Evolutionary conservation across 2,888 invertebrate species (phyloP).

Genomic region (Polyommatus iphigenia): DNA sequence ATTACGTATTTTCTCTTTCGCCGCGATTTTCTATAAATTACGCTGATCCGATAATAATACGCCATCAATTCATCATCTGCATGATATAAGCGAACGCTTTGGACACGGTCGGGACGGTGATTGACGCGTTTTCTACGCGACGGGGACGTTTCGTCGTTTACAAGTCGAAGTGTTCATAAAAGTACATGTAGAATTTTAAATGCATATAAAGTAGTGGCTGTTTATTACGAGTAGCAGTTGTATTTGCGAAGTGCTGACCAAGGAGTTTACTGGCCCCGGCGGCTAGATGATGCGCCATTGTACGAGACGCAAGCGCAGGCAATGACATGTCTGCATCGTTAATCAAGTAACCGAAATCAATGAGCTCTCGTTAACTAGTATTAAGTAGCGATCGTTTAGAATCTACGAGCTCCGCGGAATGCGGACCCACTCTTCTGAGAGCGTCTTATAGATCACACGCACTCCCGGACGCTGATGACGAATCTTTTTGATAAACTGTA

Average conservation of each 20-base stretch:
- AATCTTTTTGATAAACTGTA: neutral
- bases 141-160: neutral
- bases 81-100: conserved; percentile 8
- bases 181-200: neutral
- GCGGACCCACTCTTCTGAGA: neutral
- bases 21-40: conserved; percentile 13
- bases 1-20: conserved; percentile 28
- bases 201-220: neutral
- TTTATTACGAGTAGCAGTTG: neutral
- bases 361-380: neutral
- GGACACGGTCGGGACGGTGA: neutral
- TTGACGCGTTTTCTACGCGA: conserved; percentile 8
- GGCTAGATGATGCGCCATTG: neutral
- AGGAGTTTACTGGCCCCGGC: neutral
- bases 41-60: conserved; percentile 8
- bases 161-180: neutral
- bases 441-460: neutral
- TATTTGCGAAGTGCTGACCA: no score
- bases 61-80: conserved; percentile 18
- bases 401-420: neutral
- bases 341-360: neutral
- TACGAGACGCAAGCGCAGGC: neutral
- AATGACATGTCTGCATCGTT: neutral
- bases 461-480: neutral
- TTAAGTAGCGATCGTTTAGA: neutral